A percentile compares a stretch with the other conserved stretches of the same genome.
phyloP scores from a whole-genome alignment of 2,797 vertebrate species.

The Iguana delicatissima region DNA sequence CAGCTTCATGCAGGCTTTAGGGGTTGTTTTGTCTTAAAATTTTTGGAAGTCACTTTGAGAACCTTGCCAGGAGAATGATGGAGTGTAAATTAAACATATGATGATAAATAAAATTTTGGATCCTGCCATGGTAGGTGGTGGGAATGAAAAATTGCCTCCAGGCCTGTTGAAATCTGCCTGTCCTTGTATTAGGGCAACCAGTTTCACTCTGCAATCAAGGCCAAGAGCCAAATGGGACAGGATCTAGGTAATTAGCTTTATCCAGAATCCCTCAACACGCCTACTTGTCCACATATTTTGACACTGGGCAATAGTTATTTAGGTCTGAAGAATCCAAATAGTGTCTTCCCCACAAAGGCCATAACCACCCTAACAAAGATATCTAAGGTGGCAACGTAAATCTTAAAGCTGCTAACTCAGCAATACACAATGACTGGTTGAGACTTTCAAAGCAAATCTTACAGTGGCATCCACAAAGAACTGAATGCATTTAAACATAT shows the following conservation, averaged over 20 bases:
- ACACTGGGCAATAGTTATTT: background rate
- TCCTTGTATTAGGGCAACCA: background rate
- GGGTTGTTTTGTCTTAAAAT: too few relatives aligned
- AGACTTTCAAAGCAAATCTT: background rate
- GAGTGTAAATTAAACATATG: too few relatives aligned
- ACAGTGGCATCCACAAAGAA: background rate
- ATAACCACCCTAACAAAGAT: conserved; percentile 4
- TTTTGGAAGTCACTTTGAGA: too few relatives aligned
- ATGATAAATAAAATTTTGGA: too few relatives aligned
- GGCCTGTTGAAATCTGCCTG: background rate
- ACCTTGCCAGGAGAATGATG: too few relatives aligned
- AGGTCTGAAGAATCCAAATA: background rate
- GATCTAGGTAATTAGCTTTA: background rate
- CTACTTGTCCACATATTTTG: background rate
- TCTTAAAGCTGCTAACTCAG: background rate
- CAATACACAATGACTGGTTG: background rate
- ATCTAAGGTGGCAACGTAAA: background rate
- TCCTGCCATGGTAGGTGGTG: too few relatives aligned
- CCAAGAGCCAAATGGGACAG: background rate
- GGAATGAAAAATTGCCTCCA: too few relatives aligned
- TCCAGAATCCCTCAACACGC: background rate
- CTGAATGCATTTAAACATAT: conserved; percentile 21
- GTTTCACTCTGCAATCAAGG: background rate
- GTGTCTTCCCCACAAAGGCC: background rate
- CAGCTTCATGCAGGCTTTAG: too few relatives aligned